A percentile compares a stretch with the other conserved stretches of the same genome.
Evolutionary conservation across 1,140 invertebrate species (phyloP).

Genomic region (Anagrus nilaparvatae): DNA sequence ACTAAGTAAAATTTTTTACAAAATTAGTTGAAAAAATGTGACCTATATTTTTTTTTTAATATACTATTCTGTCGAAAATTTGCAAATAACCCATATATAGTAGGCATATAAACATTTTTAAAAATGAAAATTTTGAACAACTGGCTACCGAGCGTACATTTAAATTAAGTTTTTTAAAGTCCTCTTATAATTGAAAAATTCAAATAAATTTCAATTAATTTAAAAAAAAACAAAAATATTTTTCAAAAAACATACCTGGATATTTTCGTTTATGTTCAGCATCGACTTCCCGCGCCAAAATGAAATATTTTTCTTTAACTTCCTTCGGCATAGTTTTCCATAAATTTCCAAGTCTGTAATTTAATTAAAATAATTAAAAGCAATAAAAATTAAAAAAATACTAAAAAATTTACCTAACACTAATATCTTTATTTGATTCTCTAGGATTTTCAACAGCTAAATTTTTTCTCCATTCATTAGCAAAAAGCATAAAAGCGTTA

Average conservation of each 20-base stretch:
- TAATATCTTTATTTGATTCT: constrained; percentile 55
- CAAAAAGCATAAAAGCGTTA: constrained; percentile 58
- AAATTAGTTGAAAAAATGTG: too few relatives aligned
- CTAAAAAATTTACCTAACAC: constrained; percentile 35
- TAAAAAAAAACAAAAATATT: too few relatives aligned
- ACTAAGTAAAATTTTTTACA: too few relatives aligned
- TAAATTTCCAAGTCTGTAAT: constrained; percentile 39
- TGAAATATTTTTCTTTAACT: constrained; percentile 48
- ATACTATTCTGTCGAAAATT: too few relatives aligned
- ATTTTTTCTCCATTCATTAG: constrained; percentile 50
- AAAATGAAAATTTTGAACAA: too few relatives aligned
- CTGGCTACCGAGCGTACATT: too few relatives aligned
- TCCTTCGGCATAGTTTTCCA: constrained; percentile 46
- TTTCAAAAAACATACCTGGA: constrained; percentile 44
- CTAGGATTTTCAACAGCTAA: constrained; percentile 45
- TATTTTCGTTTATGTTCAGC: constrained; percentile 54
- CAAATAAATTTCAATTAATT: too few relatives aligned
- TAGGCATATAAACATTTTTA: too few relatives aligned
- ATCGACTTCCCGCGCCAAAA: constrained; percentile 46
- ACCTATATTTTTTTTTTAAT: too few relatives aligned
- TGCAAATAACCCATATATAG: too few relatives aligned
- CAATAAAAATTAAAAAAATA: constrained; percentile 9
- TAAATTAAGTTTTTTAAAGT: too few relatives aligned
- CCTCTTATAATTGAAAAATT: too few relatives aligned
- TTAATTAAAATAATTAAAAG: background rate